A percentile compares a stretch with the other conserved stretches of the same genome.
These are phyloP conservation scores for Drosophila auraria DNA, from an alignment of 1,140 invertebrate genomes.

Conservation along the genomic window DNA sequence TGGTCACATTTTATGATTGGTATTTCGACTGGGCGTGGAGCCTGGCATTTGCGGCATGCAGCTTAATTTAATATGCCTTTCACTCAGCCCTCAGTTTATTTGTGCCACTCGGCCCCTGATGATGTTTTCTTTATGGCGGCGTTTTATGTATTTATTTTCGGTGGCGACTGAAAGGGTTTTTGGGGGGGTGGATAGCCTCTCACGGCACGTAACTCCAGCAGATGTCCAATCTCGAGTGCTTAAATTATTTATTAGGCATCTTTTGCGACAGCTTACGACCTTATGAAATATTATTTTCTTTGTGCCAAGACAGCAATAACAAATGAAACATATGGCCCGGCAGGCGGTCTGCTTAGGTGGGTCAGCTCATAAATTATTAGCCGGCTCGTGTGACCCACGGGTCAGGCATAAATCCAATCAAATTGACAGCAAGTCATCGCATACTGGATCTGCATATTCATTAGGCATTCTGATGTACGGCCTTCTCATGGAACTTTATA, in stretches of 20 bases:
- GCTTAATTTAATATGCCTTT: slow-evolving; percentile 69
- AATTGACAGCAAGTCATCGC: slow-evolving; percentile 39
- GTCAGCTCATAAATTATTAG: slow-evolving; percentile 64
- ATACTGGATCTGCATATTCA: slow-evolving; percentile 33
- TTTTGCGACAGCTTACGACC: slow-evolving; percentile 72
- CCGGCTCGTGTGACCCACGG: slow-evolving; percentile 47
- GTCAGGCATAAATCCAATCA: slow-evolving; percentile 62
- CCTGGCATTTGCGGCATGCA: slow-evolving; percentile 69
- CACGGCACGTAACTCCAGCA: slow-evolving; percentile 38
- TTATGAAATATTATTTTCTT: slow-evolving; percentile 70
- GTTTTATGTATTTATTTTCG: slow-evolving; percentile 74
- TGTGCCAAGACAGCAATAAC: slow-evolving; percentile 35
- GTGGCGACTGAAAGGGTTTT: slow-evolving; percentile 55
- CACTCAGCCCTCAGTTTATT: slow-evolving; percentile 35
- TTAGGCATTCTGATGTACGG: slow-evolving; percentile 3
- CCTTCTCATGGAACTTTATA: not conserved
- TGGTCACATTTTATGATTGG: slow-evolving; percentile 74
- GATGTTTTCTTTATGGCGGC: slow-evolving; percentile 55
- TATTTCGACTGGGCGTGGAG: slow-evolving; percentile 15
- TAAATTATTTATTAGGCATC: slow-evolving; percentile 80
- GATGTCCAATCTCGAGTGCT: slow-evolving; percentile 61
- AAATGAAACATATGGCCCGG: slow-evolving; percentile 41
- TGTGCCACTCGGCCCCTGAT: slow-evolving; percentile 29
- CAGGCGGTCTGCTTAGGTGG: slow-evolving; percentile 16
- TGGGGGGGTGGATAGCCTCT: not conserved